Evolutionary conservation across 2,797 vertebrate genomes (phyloP).

Genomic region (Morus bassanus): DNA sequence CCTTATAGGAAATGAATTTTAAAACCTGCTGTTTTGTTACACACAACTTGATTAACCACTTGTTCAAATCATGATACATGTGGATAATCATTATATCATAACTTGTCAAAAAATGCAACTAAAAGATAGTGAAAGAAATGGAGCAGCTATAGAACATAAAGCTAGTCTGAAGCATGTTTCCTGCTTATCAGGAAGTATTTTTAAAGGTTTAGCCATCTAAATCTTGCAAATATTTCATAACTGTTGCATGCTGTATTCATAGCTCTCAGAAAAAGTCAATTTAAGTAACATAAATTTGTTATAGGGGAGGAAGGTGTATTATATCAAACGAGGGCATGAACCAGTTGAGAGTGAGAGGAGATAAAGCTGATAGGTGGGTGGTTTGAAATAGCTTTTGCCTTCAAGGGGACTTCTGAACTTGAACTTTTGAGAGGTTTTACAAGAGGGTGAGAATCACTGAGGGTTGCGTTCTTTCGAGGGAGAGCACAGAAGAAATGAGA

Average conservation of each 20-base stretch:
- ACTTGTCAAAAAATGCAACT: background rate
- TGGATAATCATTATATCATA: background rate
- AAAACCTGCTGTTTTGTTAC: background rate
- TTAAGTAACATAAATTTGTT: background rate
- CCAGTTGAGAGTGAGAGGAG: background rate
- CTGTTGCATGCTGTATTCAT: background rate
- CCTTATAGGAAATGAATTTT: background rate
- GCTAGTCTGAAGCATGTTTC: background rate
- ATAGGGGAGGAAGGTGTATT: background rate
- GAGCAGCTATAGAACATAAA: background rate
- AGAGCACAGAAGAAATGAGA: constrained; percentile 12
- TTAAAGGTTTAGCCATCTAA: background rate
- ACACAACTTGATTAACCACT: background rate
- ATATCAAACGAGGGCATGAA: background rate
- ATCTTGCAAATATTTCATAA: background rate
- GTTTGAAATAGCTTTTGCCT: constrained; percentile 10
- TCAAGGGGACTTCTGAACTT: background rate
- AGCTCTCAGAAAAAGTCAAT: background rate
- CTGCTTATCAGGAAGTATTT: background rate
- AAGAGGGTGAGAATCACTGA: background rate
- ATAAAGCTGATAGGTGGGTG: background rate
- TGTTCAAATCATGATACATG: background rate
- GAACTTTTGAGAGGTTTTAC: background rate
- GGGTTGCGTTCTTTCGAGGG: background rate
- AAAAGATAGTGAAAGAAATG: background rate